Evolutionary conservation across 2,797 vertebrate genomes (phyloP).

Genomic region (Sandelia bainsii): DNA sequence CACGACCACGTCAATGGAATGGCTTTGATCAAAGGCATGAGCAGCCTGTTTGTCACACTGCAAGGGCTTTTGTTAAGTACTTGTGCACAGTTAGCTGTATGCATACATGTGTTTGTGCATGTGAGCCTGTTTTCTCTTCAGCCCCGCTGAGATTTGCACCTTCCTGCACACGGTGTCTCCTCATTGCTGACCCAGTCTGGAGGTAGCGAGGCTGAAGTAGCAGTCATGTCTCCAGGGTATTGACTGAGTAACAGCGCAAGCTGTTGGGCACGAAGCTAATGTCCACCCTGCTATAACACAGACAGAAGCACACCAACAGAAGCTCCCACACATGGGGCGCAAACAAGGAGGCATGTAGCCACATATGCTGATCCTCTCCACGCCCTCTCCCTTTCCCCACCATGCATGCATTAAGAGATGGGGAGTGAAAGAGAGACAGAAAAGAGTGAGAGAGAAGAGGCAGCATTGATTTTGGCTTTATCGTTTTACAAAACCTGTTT

Average conservation of each 20-base stretch:
- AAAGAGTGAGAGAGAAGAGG: constrained; percentile 46
- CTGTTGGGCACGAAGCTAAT: constrained; percentile 67
- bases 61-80: constrained; percentile 51
- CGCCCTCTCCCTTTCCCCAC: constrained; percentile 48
- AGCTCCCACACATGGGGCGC: constrained; percentile 63
- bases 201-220: constrained; percentile 67
- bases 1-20: constrained; percentile 20
- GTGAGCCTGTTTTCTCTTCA: constrained; percentile 21
- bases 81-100: constrained; percentile 37
- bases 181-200: constrained; percentile 67
- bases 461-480: constrained; percentile 83
- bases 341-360: constrained; percentile 66
- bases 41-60: constrained; percentile 71
- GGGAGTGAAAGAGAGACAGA: constrained; percentile 42
- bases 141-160: constrained; percentile 62
- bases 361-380: constrained; percentile 49
- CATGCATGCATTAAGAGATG: constrained; percentile 51
- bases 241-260: constrained; percentile 61
- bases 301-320: constrained; percentile 51
- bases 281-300: constrained; percentile 60
- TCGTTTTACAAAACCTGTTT: constrained; percentile 82
- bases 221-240: constrained; percentile 58
- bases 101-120: constrained; percentile 32
- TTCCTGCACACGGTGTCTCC: constrained; percentile 61
- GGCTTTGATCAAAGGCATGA: constrained; percentile 62